A percentile compares a stretch with the other conserved stretches of the same genome.
phyloP scores from a whole-genome alignment of 2,888 invertebrate genomes.

The Pseudococcus jackbeardsleyi region DNA sequence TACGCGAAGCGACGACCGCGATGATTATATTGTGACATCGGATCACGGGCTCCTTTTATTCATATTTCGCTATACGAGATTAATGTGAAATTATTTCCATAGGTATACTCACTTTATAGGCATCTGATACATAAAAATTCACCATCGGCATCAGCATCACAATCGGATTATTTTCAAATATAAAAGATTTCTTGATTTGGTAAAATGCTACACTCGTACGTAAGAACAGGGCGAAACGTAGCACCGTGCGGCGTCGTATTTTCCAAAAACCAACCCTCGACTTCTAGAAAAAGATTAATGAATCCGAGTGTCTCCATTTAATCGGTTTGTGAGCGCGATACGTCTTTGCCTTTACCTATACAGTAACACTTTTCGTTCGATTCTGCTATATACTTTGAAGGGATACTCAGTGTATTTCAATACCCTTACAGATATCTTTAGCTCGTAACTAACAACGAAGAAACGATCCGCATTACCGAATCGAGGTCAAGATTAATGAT shows the following conservation, averaged over 20 bases:
- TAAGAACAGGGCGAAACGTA: not conserved
- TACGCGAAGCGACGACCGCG: constrained; percentile 9
- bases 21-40: constrained; percentile 49
- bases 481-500: constrained; percentile 62
- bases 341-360: constrained; percentile 63
- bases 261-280: constrained; percentile 48
- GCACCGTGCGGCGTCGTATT: not conserved
- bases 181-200: constrained; percentile 36
- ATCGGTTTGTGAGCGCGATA: constrained; percentile 62
- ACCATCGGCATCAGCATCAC: constrained; percentile 17
- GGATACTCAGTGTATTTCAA: constrained; percentile 58
- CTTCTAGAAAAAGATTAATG: constrained; percentile 63
- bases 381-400: constrained; percentile 50
- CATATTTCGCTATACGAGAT: not conserved
- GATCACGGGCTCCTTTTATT: not conserved
- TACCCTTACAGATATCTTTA: constrained; percentile 58
- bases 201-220: not conserved
- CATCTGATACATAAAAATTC: not conserved
- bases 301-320: constrained; percentile 62
- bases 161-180: constrained; percentile 34
- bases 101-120: not conserved
- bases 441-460: constrained; percentile 49
- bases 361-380: constrained; percentile 51
- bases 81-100: constrained; percentile 9
- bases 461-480: constrained; percentile 55